Evolutionary conservation across 2,113 vertebrate species (phyloP).

Genomic region (Hemibates koningsi): DNA sequence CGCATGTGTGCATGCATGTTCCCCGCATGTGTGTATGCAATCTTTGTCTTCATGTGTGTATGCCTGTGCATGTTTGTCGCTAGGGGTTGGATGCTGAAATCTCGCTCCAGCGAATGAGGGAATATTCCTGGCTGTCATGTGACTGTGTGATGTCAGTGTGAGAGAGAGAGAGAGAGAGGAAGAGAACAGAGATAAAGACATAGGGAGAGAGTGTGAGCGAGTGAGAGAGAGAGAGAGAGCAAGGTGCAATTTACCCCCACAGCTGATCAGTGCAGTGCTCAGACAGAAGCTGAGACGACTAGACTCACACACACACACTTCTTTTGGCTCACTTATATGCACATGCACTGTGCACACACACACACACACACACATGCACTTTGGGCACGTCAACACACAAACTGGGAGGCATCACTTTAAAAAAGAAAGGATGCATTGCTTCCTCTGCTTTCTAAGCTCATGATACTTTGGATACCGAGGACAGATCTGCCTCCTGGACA

Average conservation of each 20-base stretch:
- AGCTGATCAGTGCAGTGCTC: slow-evolving; percentile 66
- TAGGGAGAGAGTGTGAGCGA: neutral
- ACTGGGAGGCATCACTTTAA: neutral
- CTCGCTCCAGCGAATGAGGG: slow-evolving; percentile 61
- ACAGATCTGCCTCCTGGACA: slow-evolving; percentile 29
- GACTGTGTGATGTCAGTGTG: slow-evolving; percentile 62
- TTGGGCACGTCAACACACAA: neutral
- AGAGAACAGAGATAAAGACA: neutral
- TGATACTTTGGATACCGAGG: slow-evolving; percentile 33
- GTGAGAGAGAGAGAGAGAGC: slow-evolving; percentile 14
- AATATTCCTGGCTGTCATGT: slow-evolving; percentile 52
- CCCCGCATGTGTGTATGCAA: neutral
- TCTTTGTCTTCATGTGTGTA: neutral
- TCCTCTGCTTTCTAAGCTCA: slow-evolving; percentile 22
- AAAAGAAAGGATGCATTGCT: slow-evolving; percentile 2
- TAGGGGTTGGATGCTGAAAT: slow-evolving; percentile 45
- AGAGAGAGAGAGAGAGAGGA: neutral
- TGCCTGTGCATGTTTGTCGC: slow-evolving; percentile 28
- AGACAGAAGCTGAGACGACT: slow-evolving; percentile 54
- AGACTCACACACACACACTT: slow-evolving; percentile 29
- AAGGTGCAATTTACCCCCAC: slow-evolving; percentile 72
- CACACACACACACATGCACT: neutral
- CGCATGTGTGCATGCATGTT: neutral
- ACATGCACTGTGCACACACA: neutral
- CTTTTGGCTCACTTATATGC: slow-evolving; percentile 16